Evolutionary conservation across 1,140 invertebrate species (phyloP).

Genomic region (Nephila pilipes): DNA sequence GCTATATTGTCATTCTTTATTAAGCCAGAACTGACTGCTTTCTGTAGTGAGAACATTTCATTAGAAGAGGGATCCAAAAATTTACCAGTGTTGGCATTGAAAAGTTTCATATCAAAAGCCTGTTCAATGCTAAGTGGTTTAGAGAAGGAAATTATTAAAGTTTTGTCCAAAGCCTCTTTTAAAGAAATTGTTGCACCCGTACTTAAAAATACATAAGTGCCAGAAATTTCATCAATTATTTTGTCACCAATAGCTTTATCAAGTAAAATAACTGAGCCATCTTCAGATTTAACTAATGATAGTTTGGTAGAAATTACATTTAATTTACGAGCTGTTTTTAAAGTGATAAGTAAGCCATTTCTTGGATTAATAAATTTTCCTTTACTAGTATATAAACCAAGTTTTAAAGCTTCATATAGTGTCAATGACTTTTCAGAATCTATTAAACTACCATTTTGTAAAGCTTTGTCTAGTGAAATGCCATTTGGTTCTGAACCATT

Average conservation of each 20-base stretch:
- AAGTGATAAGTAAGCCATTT: slow-evolving; percentile 88
- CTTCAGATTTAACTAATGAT: slow-evolving; percentile 52
- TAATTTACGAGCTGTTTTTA: slow-evolving; percentile 89
- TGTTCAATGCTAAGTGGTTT: slow-evolving; percentile 89
- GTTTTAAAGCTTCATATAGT: slow-evolving; percentile 90
- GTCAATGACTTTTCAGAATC: slow-evolving; percentile 88
- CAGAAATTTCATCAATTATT: slow-evolving; percentile 88
- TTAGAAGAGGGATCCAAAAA: slow-evolving; percentile 89
- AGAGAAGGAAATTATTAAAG: slow-evolving; percentile 88
- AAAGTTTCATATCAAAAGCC: slow-evolving; percentile 88
- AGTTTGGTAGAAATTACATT: slow-evolving; percentile 81
- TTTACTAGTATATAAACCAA: slow-evolving; percentile 90
- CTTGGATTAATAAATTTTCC: slow-evolving; percentile 91
- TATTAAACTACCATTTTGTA: slow-evolving; percentile 89
- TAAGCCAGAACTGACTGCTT: slow-evolving; percentile 87
- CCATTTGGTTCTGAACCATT: slow-evolving; percentile 83
- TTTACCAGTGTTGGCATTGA: slow-evolving; percentile 88
- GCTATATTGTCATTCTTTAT: slow-evolving; percentile 89
- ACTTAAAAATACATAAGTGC: slow-evolving; percentile 86
- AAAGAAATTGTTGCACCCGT: slow-evolving; percentile 84
- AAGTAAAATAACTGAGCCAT: slow-evolving; percentile 87
- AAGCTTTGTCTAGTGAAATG: slow-evolving; percentile 87
- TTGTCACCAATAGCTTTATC: slow-evolving; percentile 88
- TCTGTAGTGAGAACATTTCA: slow-evolving; percentile 86
- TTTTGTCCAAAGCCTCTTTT: slow-evolving; percentile 86